Percentiles rank a stretch among this genome's conserved stretches.
Evolutionary conservation across 2,797 vertebrate species (phyloP).

Genomic region (Pogonophryne albipinna): DNA sequence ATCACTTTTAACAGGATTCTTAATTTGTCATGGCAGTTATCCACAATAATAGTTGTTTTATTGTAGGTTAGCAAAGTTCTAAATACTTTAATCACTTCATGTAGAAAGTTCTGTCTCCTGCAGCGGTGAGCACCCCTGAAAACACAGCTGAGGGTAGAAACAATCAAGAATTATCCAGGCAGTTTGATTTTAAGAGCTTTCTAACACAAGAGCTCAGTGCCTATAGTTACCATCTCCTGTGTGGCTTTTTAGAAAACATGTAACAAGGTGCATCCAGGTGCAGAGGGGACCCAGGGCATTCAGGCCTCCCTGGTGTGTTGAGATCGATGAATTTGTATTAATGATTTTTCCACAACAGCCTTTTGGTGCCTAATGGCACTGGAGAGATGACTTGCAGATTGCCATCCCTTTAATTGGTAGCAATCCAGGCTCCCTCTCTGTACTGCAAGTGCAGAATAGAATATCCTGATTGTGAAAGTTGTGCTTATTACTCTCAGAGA

Average conservation of each 20-base stretch:
- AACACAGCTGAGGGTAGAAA: constrained; percentile 6
- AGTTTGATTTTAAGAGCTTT: constrained; percentile 19
- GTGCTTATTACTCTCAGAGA: constrained; percentile 12
- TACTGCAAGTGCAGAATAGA: background rate
- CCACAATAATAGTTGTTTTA: background rate
- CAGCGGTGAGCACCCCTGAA: constrained; percentile 3
- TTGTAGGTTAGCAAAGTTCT: constrained; percentile 10
- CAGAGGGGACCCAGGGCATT: constrained; percentile 33
- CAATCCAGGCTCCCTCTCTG: constrained; percentile 31
- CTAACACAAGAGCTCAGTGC: constrained; percentile 23
- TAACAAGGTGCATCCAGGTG: constrained; percentile 62
- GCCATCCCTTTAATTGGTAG: constrained; percentile 49
- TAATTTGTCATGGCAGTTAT: background rate
- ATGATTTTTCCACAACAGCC: constrained; percentile 48
- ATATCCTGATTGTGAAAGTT: constrained; percentile 7
- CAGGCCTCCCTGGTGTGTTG: constrained; percentile 43
- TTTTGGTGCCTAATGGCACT: constrained; percentile 53
- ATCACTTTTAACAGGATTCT: background rate
- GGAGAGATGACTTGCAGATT: constrained; percentile 61
- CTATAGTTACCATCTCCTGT: constrained; percentile 34
- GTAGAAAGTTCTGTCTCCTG: background rate
- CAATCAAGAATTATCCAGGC: constrained; percentile 11
- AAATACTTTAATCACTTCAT: constrained; percentile 4
- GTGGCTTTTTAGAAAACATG: constrained; percentile 40
- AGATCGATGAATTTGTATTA: constrained; percentile 61